phyloP scores from a whole-genome alignment of 2,113 vertebrate species.

The chimpanzee (Pan troglodytes) region NHGRI_mPanTro3-v2.1_pri NC_072419.2:20367501-20368000 shows the following conservation, averaged over 20 bases:
- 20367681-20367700: not conserved
- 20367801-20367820: not conserved
- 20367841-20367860: not conserved
- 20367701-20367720: not conserved
- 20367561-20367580: not conserved
- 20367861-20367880: not conserved
- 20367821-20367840: not conserved
- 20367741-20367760: not conserved
- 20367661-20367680: not conserved
- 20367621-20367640: not conserved
- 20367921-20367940: not conserved
- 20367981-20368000: not conserved
- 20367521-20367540: not conserved
- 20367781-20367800: not conserved
- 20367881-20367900: not conserved
- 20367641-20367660: not conserved
- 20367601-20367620: not conserved
- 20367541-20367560: not conserved
- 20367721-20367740: not conserved
- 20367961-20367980: not conserved
- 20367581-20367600: not conserved
- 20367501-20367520: not conserved
- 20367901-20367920: not conserved
- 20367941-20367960: not conserved
- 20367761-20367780: not conserved